phyloP scores from a whole-genome alignment of 2,113 vertebrate species.

The Labeo rohita region DNA sequence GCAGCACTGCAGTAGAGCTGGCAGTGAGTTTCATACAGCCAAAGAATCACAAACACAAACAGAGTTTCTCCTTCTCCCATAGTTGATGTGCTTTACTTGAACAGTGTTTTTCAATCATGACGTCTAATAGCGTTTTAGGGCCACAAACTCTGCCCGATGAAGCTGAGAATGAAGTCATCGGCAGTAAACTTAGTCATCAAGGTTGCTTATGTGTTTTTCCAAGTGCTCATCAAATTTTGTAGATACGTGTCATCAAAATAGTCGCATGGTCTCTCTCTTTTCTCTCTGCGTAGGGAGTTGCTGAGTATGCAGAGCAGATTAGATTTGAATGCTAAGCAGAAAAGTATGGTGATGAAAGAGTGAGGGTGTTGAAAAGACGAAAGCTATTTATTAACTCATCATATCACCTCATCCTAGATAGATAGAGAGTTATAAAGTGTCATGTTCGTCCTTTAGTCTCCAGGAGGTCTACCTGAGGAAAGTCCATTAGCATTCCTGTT shows the following conservation, averaged over 20 bases:
- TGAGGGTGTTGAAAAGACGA: background rate
- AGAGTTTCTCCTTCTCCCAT: background rate
- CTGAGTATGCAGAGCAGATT: slow-evolving; percentile 36
- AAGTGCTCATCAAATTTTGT: slow-evolving; percentile 30
- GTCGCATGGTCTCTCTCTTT: background rate
- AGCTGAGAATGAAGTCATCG: background rate
- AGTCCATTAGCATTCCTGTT: background rate
- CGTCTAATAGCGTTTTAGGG: background rate
- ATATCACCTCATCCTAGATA: background rate
- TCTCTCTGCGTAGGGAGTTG: slow-evolving; percentile 8
- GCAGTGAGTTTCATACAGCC: background rate
- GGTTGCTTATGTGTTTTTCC: slow-evolving; percentile 7
- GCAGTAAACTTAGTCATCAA: slow-evolving; percentile 8
- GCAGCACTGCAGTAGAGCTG: slow-evolving; percentile 12
- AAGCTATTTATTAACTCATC: background rate
- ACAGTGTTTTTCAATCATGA: background rate
- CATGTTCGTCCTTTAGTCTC: background rate
- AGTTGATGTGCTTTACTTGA: background rate
- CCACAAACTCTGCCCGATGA: background rate
- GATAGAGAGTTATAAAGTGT: background rate
- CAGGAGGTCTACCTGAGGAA: background rate
- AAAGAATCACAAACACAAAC: background rate
- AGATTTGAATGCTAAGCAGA: slow-evolving; percentile 29
- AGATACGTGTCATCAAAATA: slow-evolving; percentile 10
- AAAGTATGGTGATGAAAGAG: slow-evolving; percentile 1